phyloP scores from a whole-genome alignment of 1,140 invertebrate genomes.

The Dufourea novaeangliae region DNA sequence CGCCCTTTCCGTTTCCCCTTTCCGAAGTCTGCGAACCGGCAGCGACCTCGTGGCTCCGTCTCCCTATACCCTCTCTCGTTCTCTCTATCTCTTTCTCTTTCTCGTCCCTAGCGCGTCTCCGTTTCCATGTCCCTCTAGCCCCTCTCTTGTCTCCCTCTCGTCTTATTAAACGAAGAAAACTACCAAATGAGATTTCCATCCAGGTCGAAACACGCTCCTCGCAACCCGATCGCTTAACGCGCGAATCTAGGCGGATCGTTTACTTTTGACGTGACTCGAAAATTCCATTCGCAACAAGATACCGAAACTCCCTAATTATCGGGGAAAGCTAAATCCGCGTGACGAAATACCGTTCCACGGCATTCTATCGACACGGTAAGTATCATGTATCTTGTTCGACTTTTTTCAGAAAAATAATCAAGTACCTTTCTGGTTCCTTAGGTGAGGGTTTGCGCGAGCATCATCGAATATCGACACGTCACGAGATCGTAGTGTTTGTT shows the following conservation, averaged over 20 bases:
- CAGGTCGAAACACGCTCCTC: conserved; percentile 62
- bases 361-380: too few relatives aligned
- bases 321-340: too few relatives aligned
- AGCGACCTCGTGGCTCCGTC: conserved; percentile 68
- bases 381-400: too few relatives aligned
- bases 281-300: conserved; percentile 56
- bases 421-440: too few relatives aligned
- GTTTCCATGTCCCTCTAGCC: neutral
- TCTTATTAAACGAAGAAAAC: conserved; percentile 68
- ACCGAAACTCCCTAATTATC: conserved; percentile 26
- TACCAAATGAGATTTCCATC: conserved; percentile 69
- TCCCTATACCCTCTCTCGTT: conserved; percentile 44
- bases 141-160: conserved; percentile 17
- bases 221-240: conserved; percentile 35
- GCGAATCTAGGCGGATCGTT: conserved; percentile 49
- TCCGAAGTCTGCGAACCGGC: conserved; percentile 73
- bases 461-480: neutral
- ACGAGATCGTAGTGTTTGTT: conserved; percentile 11
- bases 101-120: too few relatives aligned
- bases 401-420: too few relatives aligned
- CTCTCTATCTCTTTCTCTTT: conserved; percentile 9
- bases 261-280: conserved; percentile 63
- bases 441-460: neutral
- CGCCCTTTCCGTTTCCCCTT: conserved; percentile 69
- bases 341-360: too few relatives aligned